These are phyloP conservation scores for Belgica antarctica DNA, from an alignment of 2,888 invertebrate species.

Conservation along the genomic window DNA sequence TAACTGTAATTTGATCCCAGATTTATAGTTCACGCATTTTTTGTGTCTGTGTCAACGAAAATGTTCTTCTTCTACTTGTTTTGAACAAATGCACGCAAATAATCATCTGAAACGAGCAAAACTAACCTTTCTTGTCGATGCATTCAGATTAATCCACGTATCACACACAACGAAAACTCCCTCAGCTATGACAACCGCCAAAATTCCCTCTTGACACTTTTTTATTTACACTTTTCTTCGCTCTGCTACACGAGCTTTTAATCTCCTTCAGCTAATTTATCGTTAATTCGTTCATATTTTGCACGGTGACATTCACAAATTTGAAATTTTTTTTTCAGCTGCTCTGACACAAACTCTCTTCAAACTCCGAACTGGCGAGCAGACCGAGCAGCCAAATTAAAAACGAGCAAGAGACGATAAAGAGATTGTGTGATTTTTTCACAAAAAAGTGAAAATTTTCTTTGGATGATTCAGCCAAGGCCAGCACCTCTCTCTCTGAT, in stretches of 20 bases:
- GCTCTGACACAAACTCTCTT: constrained; percentile 10
- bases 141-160: neutral
- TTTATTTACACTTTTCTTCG: neutral
- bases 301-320: too few species aligned
- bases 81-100: too few species aligned
- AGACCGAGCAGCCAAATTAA: too few species aligned
- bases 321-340: too few species aligned
- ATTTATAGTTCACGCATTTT: too few species aligned
- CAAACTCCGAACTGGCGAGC: constrained; percentile 16
- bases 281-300: neutral
- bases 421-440: constrained; percentile 18
- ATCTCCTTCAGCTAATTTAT: neutral
- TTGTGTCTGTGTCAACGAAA: too few species aligned
- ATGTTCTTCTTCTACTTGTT: too few species aligned
- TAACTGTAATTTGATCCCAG: too few species aligned
- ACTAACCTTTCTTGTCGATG: neutral
- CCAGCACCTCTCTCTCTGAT: too few species aligned
- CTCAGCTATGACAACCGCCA: neutral
- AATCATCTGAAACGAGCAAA: neutral
- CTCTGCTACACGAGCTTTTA: neutral
- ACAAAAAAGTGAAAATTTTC: constrained; percentile 14
- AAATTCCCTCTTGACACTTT: neutral
- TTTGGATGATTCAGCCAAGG: neutral
- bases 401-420: constrained; percentile 1
- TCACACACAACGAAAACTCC: neutral